Evolutionary conservation across 2,888 invertebrate genomes (phyloP).

Genomic region (Pristionchus mayeri): DNA sequence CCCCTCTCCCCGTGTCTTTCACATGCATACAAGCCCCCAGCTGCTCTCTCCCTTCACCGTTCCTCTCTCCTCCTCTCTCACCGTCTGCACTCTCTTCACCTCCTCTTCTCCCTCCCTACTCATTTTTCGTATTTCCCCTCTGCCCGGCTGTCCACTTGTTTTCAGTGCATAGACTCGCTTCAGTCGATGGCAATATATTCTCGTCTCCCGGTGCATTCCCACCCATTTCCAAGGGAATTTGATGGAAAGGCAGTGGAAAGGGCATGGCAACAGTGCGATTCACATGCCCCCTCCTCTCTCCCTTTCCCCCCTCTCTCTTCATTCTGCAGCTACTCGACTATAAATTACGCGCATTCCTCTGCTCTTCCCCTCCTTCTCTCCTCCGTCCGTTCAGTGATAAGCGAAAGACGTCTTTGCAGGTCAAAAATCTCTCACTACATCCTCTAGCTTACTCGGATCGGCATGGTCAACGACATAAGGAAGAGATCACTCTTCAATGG

Average conservation of each 20-base stretch:
- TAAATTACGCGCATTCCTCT: conserved; percentile 30
- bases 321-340: neutral
- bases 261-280: neutral
- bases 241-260: no score
- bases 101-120: neutral
- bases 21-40: conserved; percentile 1
- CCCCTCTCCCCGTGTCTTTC: conserved; percentile 20
- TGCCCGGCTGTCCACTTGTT: neutral
- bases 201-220: neutral
- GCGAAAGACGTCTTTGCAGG: neutral
- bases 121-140: neutral
- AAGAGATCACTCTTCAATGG: neutral
- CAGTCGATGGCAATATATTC: neutral
- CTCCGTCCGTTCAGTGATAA: neutral
- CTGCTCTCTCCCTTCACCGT: neutral
- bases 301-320: neutral
- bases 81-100: neutral
- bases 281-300: neutral
- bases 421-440: neutral
- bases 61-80: neutral
- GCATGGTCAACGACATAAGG: conserved; percentile 28
- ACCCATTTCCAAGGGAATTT: no score
- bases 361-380: neutral
- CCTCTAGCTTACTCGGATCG: neutral
- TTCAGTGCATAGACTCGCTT: neutral